Percentiles rank a stretch among this genome's conserved stretches.
Evolutionary conservation across 2,888 invertebrate species (phyloP).

Genomic region (Hemistola chrysoprasaria): DNA sequence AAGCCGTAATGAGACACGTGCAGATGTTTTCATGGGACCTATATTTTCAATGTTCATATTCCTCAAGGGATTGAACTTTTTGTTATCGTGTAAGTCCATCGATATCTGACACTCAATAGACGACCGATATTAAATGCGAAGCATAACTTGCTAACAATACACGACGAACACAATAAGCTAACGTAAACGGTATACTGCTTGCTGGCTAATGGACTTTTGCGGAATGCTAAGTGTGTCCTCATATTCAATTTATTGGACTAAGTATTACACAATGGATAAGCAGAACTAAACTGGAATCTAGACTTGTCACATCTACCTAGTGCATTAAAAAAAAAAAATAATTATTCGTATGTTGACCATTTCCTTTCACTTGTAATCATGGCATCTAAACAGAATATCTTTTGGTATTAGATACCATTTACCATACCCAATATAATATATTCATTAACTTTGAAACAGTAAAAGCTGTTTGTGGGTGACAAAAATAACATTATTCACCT

Average conservation of each 20-base stretch:
- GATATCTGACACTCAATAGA: conserved; percentile 33
- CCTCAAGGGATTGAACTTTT: background rate
- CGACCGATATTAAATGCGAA: conserved; percentile 55
- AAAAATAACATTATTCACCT: no score
- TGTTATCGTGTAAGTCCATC: conserved; percentile 2
- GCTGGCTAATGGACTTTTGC: conserved; percentile 50
- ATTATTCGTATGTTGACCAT: no score
- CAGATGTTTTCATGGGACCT: no score
- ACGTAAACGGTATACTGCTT: conserved; percentile 67
- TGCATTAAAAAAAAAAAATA: no score
- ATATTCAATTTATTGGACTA: conserved; percentile 35
- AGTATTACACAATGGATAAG: conserved; percentile 19
- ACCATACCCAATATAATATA: no score
- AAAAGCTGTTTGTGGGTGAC: no score
- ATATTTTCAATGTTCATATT: no score
- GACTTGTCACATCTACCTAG: conserved; percentile 12
- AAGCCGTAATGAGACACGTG: no score
- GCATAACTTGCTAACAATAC: conserved; percentile 59
- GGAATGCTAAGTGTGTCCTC: conserved; percentile 60
- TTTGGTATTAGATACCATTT: no score
- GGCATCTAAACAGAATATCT: no score
- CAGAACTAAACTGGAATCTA: conserved; percentile 24
- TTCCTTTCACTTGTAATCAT: no score
- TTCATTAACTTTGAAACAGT: no score
- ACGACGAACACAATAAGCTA: conserved; percentile 60